These are phyloP conservation scores for Cisticola juncidis DNA, from an alignment of 2,113 vertebrate genomes.

Conservation along the genomic window DNA sequence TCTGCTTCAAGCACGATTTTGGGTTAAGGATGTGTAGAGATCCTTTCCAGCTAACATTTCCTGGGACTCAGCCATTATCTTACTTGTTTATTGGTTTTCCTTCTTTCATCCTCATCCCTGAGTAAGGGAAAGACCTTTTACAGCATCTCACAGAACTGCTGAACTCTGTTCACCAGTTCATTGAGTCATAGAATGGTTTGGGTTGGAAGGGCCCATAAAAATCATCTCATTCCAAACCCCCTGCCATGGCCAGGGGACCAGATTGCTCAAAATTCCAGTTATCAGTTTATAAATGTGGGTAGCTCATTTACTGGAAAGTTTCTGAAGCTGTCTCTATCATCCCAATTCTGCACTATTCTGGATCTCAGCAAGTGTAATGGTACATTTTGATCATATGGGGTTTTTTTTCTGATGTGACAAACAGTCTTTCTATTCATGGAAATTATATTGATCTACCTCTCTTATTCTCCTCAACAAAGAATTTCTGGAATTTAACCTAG, in stretches of 20 bases:
- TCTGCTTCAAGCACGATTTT: background rate
- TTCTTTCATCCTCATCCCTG: background rate
- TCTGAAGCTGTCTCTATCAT: background rate
- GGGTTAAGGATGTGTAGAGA: background rate
- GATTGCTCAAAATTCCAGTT: background rate
- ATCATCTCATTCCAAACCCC: background rate
- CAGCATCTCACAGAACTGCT: background rate
- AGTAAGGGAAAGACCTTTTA: background rate
- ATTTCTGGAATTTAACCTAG: background rate
- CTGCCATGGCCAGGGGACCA: too few species aligned
- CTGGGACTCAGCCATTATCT: background rate
- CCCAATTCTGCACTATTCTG: background rate
- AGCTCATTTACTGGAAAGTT: background rate
- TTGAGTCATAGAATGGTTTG: background rate
- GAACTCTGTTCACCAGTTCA: background rate
- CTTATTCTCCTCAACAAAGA: background rate
- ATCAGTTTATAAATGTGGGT: background rate
- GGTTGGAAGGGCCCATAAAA: background rate
- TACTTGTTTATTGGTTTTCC: background rate
- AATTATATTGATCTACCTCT: background rate
- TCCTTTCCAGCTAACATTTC: background rate
- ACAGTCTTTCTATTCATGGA: background rate
- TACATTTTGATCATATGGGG: rapidly evolving
- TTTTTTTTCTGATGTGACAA: background rate
- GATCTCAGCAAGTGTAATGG: background rate